phyloP scores from a whole-genome alignment of 2,797 vertebrate species.

The Pseudomugil gertrudae region DNA sequence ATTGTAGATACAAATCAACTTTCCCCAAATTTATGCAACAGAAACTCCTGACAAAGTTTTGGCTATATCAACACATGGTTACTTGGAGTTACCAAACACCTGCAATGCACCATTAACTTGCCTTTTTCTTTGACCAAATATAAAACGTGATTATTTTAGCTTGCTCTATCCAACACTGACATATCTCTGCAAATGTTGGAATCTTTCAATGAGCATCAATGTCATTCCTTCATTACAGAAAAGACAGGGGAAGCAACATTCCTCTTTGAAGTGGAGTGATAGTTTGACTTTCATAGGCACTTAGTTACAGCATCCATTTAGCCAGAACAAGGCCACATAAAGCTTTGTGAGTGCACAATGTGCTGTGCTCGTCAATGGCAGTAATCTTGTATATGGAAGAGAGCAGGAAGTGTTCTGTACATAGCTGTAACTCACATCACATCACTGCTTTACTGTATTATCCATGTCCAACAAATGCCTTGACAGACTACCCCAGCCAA shows the following conservation, averaged over 20 bases:
- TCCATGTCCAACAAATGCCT: constrained; percentile 52
- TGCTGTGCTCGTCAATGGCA: constrained; percentile 58
- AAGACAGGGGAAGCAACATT: constrained; percentile 1
- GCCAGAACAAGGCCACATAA: constrained; percentile 55
- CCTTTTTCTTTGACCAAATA: no score
- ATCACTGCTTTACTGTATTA: constrained; percentile 52
- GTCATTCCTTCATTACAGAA: background rate
- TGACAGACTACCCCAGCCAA: constrained; percentile 40
- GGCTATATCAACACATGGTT: no score
- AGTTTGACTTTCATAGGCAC: constrained; percentile 61
- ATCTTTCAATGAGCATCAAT: background rate
- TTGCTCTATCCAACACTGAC: background rate
- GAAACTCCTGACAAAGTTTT: no score
- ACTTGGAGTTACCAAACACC: no score
- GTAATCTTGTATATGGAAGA: constrained; percentile 61
- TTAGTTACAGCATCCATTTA: constrained; percentile 52
- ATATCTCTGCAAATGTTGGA: background rate
- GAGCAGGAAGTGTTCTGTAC: constrained; percentile 53
- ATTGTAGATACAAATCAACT: no score
- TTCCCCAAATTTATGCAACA: no score
- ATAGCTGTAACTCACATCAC: constrained; percentile 63
- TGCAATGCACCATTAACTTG: no score
- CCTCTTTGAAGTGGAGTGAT: constrained; percentile 24
- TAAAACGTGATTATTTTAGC: background rate
- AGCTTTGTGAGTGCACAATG: constrained; percentile 40